Base-by-base conservation (phyloP, 1,140 invertebrate species). In the Phocides pigmalion region DNA sequence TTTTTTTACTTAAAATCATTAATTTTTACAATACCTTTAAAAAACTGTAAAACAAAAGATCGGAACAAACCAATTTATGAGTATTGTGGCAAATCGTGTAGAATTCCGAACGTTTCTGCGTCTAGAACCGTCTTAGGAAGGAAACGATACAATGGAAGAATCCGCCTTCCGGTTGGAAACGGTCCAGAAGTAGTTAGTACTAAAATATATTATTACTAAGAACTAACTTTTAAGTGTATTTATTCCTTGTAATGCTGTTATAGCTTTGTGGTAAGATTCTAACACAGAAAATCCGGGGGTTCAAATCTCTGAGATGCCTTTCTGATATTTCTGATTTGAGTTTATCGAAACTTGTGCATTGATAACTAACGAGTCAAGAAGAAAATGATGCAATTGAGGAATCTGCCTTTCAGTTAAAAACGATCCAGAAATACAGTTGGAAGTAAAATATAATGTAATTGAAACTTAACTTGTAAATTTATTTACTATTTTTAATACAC, bases 131-230 rank as follows among this genome's bases (percentile, higher is more conserved):
- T 59, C 41, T 58, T 28, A 58, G 44, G 44, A 47, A 47, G 39
- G 53, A 58, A 58, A 39, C 53, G 39, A 58, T 58, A 58, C 53
- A 44, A 58, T 44, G 25, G 22, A 42, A 54, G 51, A 20, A 28
- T 17, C 8, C 22, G 53, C 8, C 39, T 56, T 44, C 19, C 51
- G 32, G 12, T 32, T 42, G 51, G 22, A 56, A 56, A 4, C 41
- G 14, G 5, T 15, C 20, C 39, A 44, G 39, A 42, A 11, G 19
- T 15, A 51, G 9, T 42, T 3, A 47, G 20, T 42, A 42, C 16
- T 16, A n/a, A n/a, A n/a, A n/a, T 19, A 47, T 47, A 22, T 47
- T 47, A 8, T 19, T n/a, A 20, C 22, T 47, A 22, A 22, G 19
- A 47, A n/a, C 2, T 5, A 28, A 14, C 44, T 47, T 47, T 14